Conservation (phyloP, 1,140 invertebrate genomes). For the Papilio polytes region DNA sequence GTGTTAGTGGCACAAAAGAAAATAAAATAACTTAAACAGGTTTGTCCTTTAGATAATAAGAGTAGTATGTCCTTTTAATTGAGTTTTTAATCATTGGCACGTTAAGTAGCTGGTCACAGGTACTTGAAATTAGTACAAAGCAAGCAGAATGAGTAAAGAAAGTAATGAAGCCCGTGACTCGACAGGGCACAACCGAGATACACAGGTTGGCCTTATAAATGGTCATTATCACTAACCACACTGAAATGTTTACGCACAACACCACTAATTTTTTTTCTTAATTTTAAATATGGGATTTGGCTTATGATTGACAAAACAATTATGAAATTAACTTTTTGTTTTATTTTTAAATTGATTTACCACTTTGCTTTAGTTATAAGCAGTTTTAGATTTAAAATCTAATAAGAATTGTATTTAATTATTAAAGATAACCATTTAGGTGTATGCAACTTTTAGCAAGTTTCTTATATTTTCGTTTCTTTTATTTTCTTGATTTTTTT, state of each 20-base stretch:
- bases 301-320: background rate
- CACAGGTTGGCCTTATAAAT: constrained; percentile 55
- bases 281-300: constrained; percentile 2
- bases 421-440: background rate
- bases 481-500: background rate
- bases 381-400: background rate
- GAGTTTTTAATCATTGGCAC: constrained; percentile 36
- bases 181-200: constrained; percentile 51
- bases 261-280: background rate
- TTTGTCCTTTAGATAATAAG: constrained; percentile 5
- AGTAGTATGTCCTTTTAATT: background rate
- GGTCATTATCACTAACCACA: constrained; percentile 33
- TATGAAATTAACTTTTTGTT: background rate
- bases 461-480: background rate
- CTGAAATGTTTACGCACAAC: constrained; percentile 17
- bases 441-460: background rate
- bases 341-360: background rate
- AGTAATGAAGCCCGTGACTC: constrained; percentile 50
- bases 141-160: constrained; percentile 60
- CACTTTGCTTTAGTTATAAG: background rate
- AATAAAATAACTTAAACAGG: constrained; percentile 27
- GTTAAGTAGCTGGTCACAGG: constrained; percentile 42
- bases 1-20: background rate
- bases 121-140: constrained; percentile 33
- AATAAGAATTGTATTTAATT: background rate